Evolutionary conservation across 1,140 invertebrate genomes (phyloP).

Genomic region (Agraylea sexmaculata): DNA sequence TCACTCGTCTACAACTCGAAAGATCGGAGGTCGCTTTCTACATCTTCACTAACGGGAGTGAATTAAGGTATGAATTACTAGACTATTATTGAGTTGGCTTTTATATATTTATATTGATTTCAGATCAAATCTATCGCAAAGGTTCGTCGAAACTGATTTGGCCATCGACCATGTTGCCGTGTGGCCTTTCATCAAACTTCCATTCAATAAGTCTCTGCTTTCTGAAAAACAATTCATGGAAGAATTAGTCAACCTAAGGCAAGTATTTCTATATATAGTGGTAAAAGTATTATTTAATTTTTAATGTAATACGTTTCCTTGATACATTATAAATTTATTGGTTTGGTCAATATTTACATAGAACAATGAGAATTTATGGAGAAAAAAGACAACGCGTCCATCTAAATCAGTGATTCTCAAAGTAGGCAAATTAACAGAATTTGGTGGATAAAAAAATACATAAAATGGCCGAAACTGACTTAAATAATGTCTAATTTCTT

Average conservation of each 20-base stretch:
- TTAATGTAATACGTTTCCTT: too few relatives aligned
- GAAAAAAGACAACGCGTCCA: too few relatives aligned
- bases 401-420: too few relatives aligned
- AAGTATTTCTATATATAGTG: constrained; percentile 21
- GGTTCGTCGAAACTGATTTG: constrained; percentile 58
- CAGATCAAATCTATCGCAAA: constrained; percentile 61
- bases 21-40: constrained; percentile 74
- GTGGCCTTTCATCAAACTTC: constrained; percentile 53
- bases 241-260: constrained; percentile 58
- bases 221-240: constrained; percentile 49
- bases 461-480: too few relatives aligned
- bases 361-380: too few relatives aligned
- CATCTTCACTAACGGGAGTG: constrained; percentile 70
- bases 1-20: constrained; percentile 68
- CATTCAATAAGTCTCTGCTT: constrained; percentile 41
- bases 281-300: too few relatives aligned
- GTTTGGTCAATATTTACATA: too few relatives aligned
- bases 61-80: constrained; percentile 44
- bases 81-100: not conserved
- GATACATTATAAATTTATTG: too few relatives aligned
- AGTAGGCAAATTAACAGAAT: too few relatives aligned
- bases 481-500: too few relatives aligned
- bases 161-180: constrained; percentile 64
- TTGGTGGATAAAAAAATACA: too few relatives aligned
- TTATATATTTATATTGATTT: constrained; percentile 17